Base-by-base conservation (phyloP, 2,797 vertebrate genomes). In the Falco biarmicus region DNA sequence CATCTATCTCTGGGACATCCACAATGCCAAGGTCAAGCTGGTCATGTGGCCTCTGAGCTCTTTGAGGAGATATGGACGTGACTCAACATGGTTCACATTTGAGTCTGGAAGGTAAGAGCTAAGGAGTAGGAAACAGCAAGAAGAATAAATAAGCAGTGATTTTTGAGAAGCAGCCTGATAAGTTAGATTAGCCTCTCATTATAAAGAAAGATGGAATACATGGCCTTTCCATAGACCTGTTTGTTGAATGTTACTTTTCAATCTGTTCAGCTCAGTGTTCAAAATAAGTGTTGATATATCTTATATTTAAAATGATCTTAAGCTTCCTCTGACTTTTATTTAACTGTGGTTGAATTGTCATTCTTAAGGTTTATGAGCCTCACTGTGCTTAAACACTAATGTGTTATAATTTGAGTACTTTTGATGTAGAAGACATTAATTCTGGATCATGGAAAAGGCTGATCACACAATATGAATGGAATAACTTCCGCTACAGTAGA, bases 31-130 rank as follows among this genome's bases (percentile, higher is more conserved):
- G 96, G 99, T 99, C 96, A 99, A 99, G 95, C 98, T 99, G 95
- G 99, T 99, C 97, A 99, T 99, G 99, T 99, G 99, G 99, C 99
- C 99, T 11, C 99, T 99, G 92, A 99, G 99, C 97, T 99, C 99
- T 8, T 98, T 99, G 94, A 98, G 99, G 90, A 98, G 99, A 98
- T 99, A 99, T 0, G 99, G 99, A 37, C 98, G 99, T 69, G 99
- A 99, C 96, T 99, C 99, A 15, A 99, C 99, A 6, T 99, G 99
- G 99, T 99, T 99, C 97, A 99, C 99, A 2, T 99, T 99, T 85
- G 99, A 99, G 93, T 99, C 99, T 3, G 99, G 99, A 98, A 99
- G 99, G 99, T 99, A 98, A 98, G 98, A 56, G 29, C 21, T 86
- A 80, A 84, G 37, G 29, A 84, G 10, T 37, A 37, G 37, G 39